Conservation (phyloP, 2,113 vertebrate species). For the Pterocles gutturalis region DNA sequence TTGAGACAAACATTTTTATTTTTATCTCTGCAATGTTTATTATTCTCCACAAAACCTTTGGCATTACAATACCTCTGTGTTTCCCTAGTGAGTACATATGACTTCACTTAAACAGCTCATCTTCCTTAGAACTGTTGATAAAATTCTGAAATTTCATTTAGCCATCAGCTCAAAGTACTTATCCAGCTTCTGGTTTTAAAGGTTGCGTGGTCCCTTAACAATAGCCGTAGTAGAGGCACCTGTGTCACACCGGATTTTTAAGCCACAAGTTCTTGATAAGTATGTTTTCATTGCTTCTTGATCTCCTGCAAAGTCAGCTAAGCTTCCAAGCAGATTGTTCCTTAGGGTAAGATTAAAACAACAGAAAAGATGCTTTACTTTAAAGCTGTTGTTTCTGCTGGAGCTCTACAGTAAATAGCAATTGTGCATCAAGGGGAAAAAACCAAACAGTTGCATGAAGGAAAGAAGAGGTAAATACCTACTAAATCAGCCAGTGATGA, state of each 20-base stretch:
- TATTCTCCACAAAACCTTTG: not conserved
- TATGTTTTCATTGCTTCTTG: not conserved
- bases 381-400: not conserved
- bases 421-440: not conserved
- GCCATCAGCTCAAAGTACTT: not conserved
- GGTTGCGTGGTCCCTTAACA: not conserved
- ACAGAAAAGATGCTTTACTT: not conserved
- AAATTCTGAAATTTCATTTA: not conserved
- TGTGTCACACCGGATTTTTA: not conserved
- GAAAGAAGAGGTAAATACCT: not conserved
- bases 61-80: not conserved
- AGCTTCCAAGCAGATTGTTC: not conserved
- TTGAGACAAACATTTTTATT: not conserved
- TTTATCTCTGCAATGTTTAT: not conserved
- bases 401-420: not conserved
- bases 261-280: not conserved
- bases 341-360: not conserved
- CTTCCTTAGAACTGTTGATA: not conserved
- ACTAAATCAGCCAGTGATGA: not conserved
- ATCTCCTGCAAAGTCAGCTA: not conserved
- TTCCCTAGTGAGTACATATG: not conserved
- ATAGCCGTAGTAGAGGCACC: not conserved
- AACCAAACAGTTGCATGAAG: not conserved
- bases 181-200: not conserved
- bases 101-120: not conserved